Evolutionary conservation across 2,113 vertebrate genomes (phyloP).

Genomic region (Myotis lucifugus): DNA sequence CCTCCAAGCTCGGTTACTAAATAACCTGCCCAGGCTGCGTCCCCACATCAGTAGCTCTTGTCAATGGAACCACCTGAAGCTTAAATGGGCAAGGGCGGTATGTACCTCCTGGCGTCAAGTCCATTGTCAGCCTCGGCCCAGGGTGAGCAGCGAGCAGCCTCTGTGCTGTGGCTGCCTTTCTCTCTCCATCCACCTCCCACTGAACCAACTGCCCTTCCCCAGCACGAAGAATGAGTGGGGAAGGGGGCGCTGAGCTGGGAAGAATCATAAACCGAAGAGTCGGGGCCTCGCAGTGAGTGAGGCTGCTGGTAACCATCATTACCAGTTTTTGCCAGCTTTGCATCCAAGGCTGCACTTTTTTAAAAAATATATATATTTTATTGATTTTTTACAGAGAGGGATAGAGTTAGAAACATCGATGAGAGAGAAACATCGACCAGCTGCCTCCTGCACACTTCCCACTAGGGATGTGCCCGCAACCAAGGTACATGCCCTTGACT

Average conservation of each 20-base stretch:
- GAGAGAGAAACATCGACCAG: no score
- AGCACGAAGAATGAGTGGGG: neutral
- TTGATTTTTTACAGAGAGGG: no score
- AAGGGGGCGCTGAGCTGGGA: neutral
- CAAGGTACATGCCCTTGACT: no score
- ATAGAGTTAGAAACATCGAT: no score
- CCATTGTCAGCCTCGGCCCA: neutral
- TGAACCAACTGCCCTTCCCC: neutral
- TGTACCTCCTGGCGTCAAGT: rapidly evolving
- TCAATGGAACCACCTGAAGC: neutral
- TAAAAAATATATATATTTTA: no score
- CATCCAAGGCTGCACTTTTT: no score
- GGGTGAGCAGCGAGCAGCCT: rapidly evolving
- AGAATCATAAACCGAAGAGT: rapidly evolving
- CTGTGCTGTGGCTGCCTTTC: neutral
- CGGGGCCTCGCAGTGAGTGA: rapidly evolving
- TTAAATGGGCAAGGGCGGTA: rapidly evolving
- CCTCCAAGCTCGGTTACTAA: neutral
- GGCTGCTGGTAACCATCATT: neutral
- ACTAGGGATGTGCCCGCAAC: no score
- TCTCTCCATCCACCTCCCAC: neutral
- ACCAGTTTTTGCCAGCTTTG: neutral
- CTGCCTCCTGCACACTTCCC: no score
- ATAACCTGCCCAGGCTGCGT: neutral
- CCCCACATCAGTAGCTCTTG: neutral